phyloP scores from a whole-genome alignment of 2,113 vertebrate genomes.

The Urocolius indicus region DNA sequence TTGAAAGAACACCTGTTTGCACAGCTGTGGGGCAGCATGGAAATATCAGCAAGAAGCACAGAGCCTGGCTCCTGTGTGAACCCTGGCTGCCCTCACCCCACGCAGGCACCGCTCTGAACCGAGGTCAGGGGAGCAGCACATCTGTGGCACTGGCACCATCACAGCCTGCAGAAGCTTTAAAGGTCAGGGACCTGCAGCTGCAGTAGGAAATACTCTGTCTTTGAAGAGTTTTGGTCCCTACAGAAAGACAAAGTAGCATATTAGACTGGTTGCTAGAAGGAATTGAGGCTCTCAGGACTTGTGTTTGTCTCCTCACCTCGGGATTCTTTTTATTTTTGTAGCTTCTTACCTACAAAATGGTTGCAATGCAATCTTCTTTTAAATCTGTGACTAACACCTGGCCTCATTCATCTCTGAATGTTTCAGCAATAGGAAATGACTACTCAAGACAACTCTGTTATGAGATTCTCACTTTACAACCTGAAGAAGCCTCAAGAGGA shows the following conservation, averaged over 20 bases:
- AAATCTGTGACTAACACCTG: no score
- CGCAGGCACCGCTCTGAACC: rapidly evolving
- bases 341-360: neutral
- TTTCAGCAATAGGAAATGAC: neutral
- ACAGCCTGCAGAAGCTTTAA: neutral
- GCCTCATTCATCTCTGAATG: neutral
- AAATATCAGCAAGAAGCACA: neutral
- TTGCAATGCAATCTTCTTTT: neutral
- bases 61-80: neutral
- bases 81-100: neutral
- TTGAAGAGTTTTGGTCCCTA: neutral
- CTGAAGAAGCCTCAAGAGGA: neutral
- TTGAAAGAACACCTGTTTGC: neutral
- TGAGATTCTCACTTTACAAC: rapidly evolving
- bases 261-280: neutral
- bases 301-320: neutral
- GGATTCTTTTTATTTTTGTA: neutral
- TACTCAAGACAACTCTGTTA: neutral
- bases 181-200: neutral
- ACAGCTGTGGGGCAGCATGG: constrained; percentile 2
- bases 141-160: neutral
- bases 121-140: neutral
- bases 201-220: neutral
- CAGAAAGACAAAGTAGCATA: neutral
- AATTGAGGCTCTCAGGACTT: neutral